Evolutionary conservation across 2,888 invertebrate species (phyloP), one percentile per base, ranked within the genome.

Genomic region (Drosophila meridionalis): DNA sequence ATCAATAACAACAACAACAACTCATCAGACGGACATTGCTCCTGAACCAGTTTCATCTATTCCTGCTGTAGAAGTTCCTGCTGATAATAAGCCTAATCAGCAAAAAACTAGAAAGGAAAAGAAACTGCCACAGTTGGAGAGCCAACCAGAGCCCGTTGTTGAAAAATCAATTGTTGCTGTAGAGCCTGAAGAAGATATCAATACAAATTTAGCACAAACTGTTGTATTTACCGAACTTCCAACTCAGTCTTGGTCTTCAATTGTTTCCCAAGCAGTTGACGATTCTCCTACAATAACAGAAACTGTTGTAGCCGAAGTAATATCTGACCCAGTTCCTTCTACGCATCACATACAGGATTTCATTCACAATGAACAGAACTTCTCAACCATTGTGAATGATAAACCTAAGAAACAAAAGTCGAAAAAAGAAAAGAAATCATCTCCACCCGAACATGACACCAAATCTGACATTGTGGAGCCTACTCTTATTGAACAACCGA

Each of bases 231-330:
- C 12, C 5, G 30, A 32, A 48, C 5, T 52, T n/a, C 32, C 34
- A 68, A 70, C 56, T 5, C 42, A 61, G n/a, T 80, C 69, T 1
- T 80, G 80, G 80, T 80, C 80, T 4, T 69, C 80, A 1, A 78
- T 80, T 26, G 80, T 76, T 28, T 73, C 79, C 0, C 68, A 71
- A 50, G 34, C 62, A 8, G 26, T 65, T 14, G 64, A 78, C 11
- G 61, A 45, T 3, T 5, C 61, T 32, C 62, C 76, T 32, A 11
- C 38, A 59, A 36, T 30, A 28, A 28, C 34, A 4, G 65, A 65
- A 20, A 36, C 34, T 20, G 2, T 12, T 26, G 2, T 5, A 34
- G 4, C n/a, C 12, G 48, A 50, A 36, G 5, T 11, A 11, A 11
- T 42, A 36, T 8, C 62, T 28, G 11, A 14, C 11, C 11, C 30